phyloP scores from a whole-genome alignment of 2,113 vertebrate genomes.

The Misgurnus mizolepis region DNA sequence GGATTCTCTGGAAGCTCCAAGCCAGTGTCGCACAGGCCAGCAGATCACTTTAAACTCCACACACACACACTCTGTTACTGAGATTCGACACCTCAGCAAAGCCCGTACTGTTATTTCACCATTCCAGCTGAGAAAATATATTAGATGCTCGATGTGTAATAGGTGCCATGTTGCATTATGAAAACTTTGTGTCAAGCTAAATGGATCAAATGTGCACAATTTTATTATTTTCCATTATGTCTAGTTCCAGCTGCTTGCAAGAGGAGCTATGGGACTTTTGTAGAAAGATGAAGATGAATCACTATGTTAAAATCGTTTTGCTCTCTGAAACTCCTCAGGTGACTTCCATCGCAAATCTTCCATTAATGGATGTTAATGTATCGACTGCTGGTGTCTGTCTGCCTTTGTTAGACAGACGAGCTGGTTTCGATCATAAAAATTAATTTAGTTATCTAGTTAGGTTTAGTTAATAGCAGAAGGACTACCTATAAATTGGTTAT shows the following conservation, averaged over 20 bases:
- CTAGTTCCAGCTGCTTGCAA: conserved; percentile 64
- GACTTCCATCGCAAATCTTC: conserved; percentile 66
- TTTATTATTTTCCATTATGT: conserved; percentile 59
- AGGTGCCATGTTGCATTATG: conserved; percentile 78
- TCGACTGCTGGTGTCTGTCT: not conserved
- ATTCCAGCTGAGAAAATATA: conserved; percentile 81
- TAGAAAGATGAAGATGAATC: conserved; percentile 58
- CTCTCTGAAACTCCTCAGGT: conserved; percentile 68
- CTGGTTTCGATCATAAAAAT: too few species aligned
- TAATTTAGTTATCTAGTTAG: too few species aligned
- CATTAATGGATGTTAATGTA: not conserved
- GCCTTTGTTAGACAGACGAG: not conserved
- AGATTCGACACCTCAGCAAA: conserved; percentile 70
- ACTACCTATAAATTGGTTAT: too few species aligned
- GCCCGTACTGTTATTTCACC: conserved; percentile 66
- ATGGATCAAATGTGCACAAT: conserved; percentile 68
- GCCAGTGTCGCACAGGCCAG: conserved; percentile 63
- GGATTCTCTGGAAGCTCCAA: conserved; percentile 60
- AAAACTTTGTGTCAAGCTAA: conserved; percentile 71
- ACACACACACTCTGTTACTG: conserved; percentile 73
- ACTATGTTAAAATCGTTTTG: conserved; percentile 64
- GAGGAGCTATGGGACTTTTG: conserved; percentile 62
- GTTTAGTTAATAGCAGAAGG: too few species aligned
- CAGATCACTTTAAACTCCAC: conserved; percentile 69
- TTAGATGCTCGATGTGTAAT: conserved; percentile 76